Percentiles rank a stretch among this genome's conserved stretches.
Evolutionary conservation across 35 echinoderm and acorn worm genomes (phyloP).

Genomic region (Lytechinus pictus): DNA sequence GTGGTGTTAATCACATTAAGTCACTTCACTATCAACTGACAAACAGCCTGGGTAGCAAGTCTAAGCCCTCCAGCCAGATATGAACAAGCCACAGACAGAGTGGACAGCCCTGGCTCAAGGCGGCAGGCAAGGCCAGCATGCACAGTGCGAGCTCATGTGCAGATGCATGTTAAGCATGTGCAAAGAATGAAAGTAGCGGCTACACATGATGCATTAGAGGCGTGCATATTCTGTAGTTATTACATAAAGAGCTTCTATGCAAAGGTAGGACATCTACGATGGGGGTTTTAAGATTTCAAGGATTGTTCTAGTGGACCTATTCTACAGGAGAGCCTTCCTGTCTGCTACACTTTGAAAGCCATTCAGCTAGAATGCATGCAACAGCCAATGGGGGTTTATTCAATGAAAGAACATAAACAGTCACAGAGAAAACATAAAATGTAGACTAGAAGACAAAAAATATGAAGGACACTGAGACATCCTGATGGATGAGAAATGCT

Average conservation of each 20-base stretch:
- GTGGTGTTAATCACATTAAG: conserved; percentile 57
- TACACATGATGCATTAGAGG: background rate
- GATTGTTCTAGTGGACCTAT: background rate
- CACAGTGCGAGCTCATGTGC: background rate
- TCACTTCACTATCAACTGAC: conserved; percentile 59
- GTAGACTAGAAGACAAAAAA: background rate
- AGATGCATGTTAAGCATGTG: background rate
- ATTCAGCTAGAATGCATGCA: background rate
- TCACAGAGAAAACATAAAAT: background rate
- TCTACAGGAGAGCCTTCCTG: background rate
- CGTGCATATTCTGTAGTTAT: background rate
- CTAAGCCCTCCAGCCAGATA: conserved; percentile 29
- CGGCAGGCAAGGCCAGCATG: background rate
- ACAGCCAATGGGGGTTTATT: background rate
- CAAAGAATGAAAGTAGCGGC: background rate
- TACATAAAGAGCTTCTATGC: background rate
- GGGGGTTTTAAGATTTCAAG: background rate
- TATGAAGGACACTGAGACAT: background rate
- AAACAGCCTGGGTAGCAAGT: conserved; percentile 53
- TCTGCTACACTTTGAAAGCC: background rate
- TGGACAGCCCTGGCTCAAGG: background rate
- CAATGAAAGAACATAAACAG: background rate
- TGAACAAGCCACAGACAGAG: background rate
- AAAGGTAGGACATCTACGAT: background rate
- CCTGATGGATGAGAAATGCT: background rate